phyloP scores from a whole-genome alignment of 2,888 invertebrate genomes.

The Oscheius sp. region DNA sequence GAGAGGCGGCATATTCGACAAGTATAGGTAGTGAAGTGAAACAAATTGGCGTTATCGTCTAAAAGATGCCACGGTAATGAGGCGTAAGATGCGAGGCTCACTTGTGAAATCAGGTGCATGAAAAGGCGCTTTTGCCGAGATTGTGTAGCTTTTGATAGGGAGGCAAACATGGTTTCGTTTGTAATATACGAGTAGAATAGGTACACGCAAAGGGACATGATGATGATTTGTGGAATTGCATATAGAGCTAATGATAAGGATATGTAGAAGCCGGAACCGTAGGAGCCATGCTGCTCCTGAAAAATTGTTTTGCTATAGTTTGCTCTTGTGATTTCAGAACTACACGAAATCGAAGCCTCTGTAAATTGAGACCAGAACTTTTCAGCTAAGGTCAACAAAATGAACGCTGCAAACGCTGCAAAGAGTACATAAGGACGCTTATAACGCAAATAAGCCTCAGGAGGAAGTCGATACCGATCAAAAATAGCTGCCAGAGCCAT shows the following conservation, averaged over 20 bases:
- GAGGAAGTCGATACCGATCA: no score
- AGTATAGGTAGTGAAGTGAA: slow-evolving; percentile 1
- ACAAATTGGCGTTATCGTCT: neutral
- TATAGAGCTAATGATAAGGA: neutral
- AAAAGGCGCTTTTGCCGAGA: slow-evolving; percentile 4
- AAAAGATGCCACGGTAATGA: neutral
- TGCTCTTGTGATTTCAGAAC: no score
- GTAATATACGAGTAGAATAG: slow-evolving; percentile 7
- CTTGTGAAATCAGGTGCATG: slow-evolving; percentile 1
- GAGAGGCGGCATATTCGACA: neutral
- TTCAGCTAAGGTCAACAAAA: no score
- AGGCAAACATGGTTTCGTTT: neutral
- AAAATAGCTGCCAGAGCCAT: neutral
- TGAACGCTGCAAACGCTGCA: no score
- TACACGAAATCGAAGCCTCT: no score
- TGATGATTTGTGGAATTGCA: neutral
- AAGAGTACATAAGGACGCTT: no score
- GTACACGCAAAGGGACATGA: neutral
- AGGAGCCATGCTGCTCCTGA: neutral
- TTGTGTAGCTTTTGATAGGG: slow-evolving; percentile 4
- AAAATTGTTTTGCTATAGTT: neutral
- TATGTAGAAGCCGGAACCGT: neutral
- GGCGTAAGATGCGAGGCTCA: neutral
- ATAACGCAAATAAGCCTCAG: no score
- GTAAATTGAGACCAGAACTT: no score